Conservation (phyloP, 1,140 invertebrate genomes). For the Drosophila varians region DNA sequence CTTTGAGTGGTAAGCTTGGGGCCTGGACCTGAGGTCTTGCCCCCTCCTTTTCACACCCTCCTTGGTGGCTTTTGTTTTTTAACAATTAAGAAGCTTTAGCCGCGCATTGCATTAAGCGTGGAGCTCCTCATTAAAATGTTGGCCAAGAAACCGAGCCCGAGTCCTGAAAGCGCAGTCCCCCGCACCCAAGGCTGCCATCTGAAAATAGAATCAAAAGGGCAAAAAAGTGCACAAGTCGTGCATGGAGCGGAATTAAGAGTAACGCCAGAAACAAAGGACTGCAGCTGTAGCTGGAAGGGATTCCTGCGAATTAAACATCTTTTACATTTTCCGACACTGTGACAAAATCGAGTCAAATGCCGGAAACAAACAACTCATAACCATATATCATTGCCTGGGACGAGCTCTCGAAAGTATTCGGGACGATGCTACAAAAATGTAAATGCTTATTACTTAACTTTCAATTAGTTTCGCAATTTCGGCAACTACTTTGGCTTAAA, state of each 20-base stretch:
- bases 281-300: slow-evolving; percentile 19
- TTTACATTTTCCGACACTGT: not conserved
- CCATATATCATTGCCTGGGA: too few relatives aligned
- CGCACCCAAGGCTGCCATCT: not conserved
- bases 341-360: not conserved
- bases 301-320: slow-evolving; percentile 28
- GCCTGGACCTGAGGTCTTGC: not conserved
- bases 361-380: not conserved
- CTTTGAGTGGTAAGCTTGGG: slow-evolving; percentile 1
- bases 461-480: not conserved
- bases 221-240: slow-evolving; percentile 25
- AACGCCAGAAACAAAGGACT: slow-evolving; percentile 25
- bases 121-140: slow-evolving; percentile 45
- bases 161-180: not conserved
- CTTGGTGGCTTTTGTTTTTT: slow-evolving; percentile 33
- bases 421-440: not conserved
- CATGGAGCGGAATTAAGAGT: slow-evolving; percentile 49
- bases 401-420: not conserved
- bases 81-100: slow-evolving; percentile 45
- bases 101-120: slow-evolving; percentile 24
- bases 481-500: not conserved
- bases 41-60: slow-evolving; percentile 9
- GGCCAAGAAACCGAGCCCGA: slow-evolving; percentile 4
- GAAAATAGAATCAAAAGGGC: slow-evolving; percentile 33
- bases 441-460: not conserved